A percentile compares a stretch with the other conserved stretches of the same genome.
Conservation (phyloP, 2,113 vertebrate species). For the Donacobius atricapilla region DNA sequence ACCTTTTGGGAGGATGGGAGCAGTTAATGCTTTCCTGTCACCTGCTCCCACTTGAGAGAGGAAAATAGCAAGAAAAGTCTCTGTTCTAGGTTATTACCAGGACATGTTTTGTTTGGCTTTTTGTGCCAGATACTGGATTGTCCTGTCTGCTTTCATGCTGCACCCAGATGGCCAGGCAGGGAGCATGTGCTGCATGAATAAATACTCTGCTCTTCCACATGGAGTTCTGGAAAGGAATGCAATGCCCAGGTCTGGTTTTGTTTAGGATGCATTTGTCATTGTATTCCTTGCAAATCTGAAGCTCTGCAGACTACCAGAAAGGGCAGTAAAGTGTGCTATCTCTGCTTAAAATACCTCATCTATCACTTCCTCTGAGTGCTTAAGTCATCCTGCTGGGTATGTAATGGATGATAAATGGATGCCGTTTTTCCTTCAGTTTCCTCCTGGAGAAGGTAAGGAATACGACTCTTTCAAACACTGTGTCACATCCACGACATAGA, state of each 20-base stretch:
- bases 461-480: neutral
- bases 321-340: neutral
- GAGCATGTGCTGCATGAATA: neutral
- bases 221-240: neutral
- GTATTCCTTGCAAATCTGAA: neutral
- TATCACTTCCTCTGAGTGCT: neutral
- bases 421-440: neutral
- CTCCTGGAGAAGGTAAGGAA: neutral
- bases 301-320: neutral
- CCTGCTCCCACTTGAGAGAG: neutral
- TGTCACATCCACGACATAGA: neutral
- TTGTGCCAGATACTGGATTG: neutral
- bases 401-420: neutral
- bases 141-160: neutral
- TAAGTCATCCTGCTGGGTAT: neutral
- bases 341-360: constrained; percentile 21
- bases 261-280: neutral
- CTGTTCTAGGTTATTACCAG: neutral
- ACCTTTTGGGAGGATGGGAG: neutral
- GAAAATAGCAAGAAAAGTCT: neutral
- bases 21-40: neutral
- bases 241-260: neutral
- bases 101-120: neutral
- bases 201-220: neutral
- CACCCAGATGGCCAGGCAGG: neutral